Evolutionary conservation across 2,797 vertebrate genomes (phyloP), one percentile per base, ranked within the genome.

Genomic region (Mus caroli): DNA sequence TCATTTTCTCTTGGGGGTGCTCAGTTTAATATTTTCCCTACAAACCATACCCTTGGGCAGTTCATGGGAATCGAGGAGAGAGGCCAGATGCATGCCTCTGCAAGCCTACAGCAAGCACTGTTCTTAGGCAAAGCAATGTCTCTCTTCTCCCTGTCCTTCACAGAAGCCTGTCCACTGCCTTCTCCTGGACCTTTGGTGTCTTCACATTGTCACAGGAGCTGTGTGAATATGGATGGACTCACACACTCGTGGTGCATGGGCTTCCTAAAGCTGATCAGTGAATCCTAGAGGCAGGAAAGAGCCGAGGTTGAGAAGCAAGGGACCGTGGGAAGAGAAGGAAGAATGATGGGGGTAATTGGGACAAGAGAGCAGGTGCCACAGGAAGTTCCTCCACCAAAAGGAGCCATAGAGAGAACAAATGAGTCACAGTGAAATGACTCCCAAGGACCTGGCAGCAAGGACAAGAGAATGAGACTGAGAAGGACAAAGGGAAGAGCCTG

Each of bases 1-100:
- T 97, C 94, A 96, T 97, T 95, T 97, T 96, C 94, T 96, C 96
- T 91, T 28, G 4, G 58, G 91, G 85, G 79, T 92, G 71, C 77
- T 56, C n/a, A 85, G 34, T 76, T 80, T 91, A 91, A 83, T 88
- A 93, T 88, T 95, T 94, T 94, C 93, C 77, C 83, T 91, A n/a
- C n/a, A 96, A 97, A 94, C 43, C 69, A 17, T 83, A 92, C 78
- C 84, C 67, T 10, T 69, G 28, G 90, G 73, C 88, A 88, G 52
- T 40, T 82, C 24, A 24, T 19, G n/a, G 22, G 40, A 37, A 22
- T 89, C 91, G 24, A 24, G 73, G 20, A 90, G 31, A 92, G 76
- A 96, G n/a, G 54, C 88, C 56, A 76, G 71, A 50, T 43, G 28
- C 77, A 46, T 58, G 94, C 62, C 37, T 83, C 71, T 52, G 34